Conservation (phyloP, 2,113 vertebrate genomes). For the Microcebus jonahi region DNA sequence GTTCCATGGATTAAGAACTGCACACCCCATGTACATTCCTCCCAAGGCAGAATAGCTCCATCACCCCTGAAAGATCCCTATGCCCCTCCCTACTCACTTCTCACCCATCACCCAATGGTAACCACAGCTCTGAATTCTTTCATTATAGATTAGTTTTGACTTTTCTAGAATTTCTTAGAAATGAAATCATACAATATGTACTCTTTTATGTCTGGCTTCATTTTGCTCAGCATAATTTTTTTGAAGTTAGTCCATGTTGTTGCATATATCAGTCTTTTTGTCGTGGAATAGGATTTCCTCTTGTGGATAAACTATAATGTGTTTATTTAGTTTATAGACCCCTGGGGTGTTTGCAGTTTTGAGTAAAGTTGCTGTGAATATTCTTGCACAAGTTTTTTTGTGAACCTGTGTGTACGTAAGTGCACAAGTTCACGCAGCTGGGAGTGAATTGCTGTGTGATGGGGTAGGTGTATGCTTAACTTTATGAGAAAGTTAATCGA, state of each 20-base stretch:
- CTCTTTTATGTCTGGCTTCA: not conserved
- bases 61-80: not conserved
- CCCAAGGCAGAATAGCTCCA: not conserved
- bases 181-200: not conserved
- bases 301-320: not conserved
- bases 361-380: not conserved
- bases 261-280: not conserved
- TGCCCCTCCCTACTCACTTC: not conserved
- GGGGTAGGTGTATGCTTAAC: not conserved
- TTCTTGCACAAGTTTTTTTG: not conserved
- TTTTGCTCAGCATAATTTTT: not conserved
- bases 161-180: not conserved
- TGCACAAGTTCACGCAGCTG: no score
- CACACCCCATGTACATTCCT: not conserved
- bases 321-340: not conserved
- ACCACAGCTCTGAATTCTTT: not conserved
- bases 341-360: not conserved
- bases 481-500: not conserved
- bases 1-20: not conserved
- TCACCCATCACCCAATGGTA: not conserved
- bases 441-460: not conserved
- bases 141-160: not conserved
- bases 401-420: not conserved
- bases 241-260: not conserved
- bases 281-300: not conserved